Evolutionary conservation across 2,113 vertebrate species (phyloP).

Genomic region (Progne subis): DNA sequence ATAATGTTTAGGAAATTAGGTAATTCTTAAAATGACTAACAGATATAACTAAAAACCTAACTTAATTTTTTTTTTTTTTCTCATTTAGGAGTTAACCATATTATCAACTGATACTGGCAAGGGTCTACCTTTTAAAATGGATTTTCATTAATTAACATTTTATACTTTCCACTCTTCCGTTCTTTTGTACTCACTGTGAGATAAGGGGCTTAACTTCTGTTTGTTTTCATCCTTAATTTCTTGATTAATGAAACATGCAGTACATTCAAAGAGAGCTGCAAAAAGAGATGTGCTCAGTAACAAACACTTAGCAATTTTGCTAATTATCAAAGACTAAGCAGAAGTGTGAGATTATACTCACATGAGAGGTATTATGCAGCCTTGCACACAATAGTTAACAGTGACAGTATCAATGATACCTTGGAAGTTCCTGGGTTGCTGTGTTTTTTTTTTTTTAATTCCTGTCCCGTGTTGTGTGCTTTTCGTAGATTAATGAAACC

Average conservation of each 20-base stretch:
- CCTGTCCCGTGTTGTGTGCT: neutral
- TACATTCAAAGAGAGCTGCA: neutral
- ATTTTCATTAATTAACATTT: neutral
- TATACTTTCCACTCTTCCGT: neutral
- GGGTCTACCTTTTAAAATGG: neutral
- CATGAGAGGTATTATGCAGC: neutral
- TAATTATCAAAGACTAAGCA: neutral
- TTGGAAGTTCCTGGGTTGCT: neutral
- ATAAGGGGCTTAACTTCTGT: neutral
- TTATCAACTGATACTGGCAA: neutral
- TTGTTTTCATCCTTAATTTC: constrained; percentile 5
- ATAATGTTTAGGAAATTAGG: neutral
- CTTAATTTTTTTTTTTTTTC: neutral
- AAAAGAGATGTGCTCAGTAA: neutral
- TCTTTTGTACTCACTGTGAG: neutral
- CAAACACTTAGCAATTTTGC: neutral
- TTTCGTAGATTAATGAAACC: constrained; percentile 78
- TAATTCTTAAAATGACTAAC: neutral
- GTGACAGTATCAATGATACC: neutral
- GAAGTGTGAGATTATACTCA: neutral
- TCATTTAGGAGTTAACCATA: neutral
- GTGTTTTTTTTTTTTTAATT: neutral
- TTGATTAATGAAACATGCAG: neutral
- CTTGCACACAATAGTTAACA: neutral
- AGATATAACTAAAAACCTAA: neutral